phyloP scores from a whole-genome alignment of 2,113 vertebrate species.

The Smithornis capensis region DNA sequence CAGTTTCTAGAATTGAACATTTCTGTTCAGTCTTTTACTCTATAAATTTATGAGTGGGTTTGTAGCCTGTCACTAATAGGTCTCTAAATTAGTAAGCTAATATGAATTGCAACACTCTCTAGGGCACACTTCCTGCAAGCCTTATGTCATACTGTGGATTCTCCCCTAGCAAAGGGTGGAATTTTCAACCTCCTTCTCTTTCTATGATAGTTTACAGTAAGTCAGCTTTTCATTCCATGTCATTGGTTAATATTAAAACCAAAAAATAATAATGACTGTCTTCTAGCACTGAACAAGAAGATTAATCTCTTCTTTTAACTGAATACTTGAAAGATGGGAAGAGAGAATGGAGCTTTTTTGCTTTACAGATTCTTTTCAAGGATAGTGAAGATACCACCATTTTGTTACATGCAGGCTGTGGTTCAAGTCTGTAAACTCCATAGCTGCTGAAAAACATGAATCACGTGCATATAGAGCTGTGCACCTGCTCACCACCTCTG shows the following conservation, averaged over 20 bases:
- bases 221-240: not conserved
- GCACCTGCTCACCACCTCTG: not conserved
- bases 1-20: not conserved
- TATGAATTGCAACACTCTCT: slow-evolving; percentile 10
- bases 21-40: slow-evolving; percentile 8
- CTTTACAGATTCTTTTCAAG: not conserved
- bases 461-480: not conserved
- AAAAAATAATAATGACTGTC: not conserved
- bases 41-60: slow-evolving; percentile 49
- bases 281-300: not conserved
- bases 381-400: fast-evolving
- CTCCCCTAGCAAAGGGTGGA: not conserved
- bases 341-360: not conserved
- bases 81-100: slow-evolving; percentile 57
- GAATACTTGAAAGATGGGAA: not conserved
- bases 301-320: not conserved
- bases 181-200: slow-evolving; percentile 3
- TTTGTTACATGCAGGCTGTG: not conserved
- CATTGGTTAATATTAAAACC: not conserved
- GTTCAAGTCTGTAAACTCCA: not conserved
- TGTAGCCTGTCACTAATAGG: slow-evolving; percentile 48
- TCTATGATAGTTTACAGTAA: not conserved
- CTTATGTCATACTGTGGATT: not conserved
- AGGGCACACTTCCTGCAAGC: slow-evolving; percentile 34
- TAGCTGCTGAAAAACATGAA: not conserved